Conservation (phyloP, 2,113 vertebrate species). For the Psilopsiagon aurifrons region DNA sequence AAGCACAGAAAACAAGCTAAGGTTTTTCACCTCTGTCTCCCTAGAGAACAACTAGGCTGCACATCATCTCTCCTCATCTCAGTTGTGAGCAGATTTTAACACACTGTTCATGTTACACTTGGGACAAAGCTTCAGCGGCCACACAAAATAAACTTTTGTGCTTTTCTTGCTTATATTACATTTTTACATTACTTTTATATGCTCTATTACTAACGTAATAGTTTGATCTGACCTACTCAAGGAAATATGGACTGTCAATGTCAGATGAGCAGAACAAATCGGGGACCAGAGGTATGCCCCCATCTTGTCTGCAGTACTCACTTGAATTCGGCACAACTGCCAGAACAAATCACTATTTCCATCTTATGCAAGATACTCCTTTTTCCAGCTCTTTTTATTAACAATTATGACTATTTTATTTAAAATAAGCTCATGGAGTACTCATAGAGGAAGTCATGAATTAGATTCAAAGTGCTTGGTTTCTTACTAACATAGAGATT, state of each 20-base stretch:
- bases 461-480: not conserved
- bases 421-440: not conserved
- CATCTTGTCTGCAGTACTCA: not conserved
- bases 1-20: not conserved
- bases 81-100: not conserved
- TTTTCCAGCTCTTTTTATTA: not conserved
- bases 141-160: not conserved
- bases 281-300: not conserved
- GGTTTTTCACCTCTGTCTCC: not conserved
- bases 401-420: not conserved
- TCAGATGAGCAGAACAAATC: not conserved
- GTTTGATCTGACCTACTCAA: not conserved
- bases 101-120: not conserved
- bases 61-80: not conserved
- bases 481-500: not conserved
- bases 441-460: not conserved
- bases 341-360: not conserved
- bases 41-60: not conserved
- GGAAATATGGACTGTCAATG: not conserved
- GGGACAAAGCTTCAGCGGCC: not conserved
- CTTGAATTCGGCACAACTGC: not conserved
- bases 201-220: not conserved
- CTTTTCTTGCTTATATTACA: not conserved
- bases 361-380: not conserved
- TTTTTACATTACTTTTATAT: not conserved